Evolutionary conservation across 2,113 vertebrate genomes (phyloP).

Genomic region (Rissa tridactyla): DNA sequence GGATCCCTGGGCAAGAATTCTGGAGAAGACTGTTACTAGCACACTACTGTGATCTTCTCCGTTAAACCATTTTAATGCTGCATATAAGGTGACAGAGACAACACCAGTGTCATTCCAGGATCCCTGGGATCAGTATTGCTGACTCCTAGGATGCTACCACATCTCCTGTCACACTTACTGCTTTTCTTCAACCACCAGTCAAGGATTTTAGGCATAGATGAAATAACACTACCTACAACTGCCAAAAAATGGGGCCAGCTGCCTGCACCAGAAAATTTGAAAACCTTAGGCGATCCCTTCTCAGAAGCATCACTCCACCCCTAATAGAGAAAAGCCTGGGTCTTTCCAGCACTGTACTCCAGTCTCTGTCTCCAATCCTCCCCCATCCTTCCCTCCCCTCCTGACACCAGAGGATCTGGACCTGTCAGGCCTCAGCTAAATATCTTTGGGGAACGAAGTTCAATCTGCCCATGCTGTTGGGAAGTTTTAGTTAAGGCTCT

Average conservation of each 20-base stretch:
- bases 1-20: neutral
- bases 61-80: neutral
- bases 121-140: neutral
- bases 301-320: neutral
- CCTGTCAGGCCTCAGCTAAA: neutral
- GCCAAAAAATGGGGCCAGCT: neutral
- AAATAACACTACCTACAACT: neutral
- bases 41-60: neutral
- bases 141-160: neutral
- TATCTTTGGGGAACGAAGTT: neutral
- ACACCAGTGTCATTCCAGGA: neutral
- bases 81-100: neutral
- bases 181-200: neutral
- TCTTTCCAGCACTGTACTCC: neutral
- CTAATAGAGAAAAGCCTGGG: neutral
- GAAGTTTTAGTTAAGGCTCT: neutral
- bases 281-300: neutral
- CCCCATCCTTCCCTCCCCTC: neutral
- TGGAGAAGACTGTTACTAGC: neutral
- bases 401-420: neutral
- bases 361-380: neutral
- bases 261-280: neutral
- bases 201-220: neutral
- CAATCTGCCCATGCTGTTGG: too few species aligned
- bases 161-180: neutral